Percentiles rank a stretch among this genome's conserved stretches.
Evolutionary conservation across 2,797 vertebrate species (phyloP).

Genomic region (Scyliorhinus canicula): DNA sequence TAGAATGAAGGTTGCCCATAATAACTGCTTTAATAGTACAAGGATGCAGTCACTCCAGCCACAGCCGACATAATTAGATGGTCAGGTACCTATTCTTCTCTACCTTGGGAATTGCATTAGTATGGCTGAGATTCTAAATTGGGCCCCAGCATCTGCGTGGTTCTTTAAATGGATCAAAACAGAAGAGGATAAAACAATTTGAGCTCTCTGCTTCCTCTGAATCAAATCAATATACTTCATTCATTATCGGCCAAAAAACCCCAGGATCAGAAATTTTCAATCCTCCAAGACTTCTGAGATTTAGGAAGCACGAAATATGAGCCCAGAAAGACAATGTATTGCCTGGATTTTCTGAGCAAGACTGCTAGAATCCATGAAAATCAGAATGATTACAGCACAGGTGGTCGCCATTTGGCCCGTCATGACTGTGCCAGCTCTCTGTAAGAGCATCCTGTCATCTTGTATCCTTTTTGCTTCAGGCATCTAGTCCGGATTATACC

Average conservation of each 20-base stretch:
- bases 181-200: neutral
- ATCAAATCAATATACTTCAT: neutral
- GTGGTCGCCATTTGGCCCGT: too few species aligned
- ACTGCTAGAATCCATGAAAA: neutral
- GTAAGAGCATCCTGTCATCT: too few species aligned
- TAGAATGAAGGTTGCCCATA: neutral
- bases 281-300: neutral
- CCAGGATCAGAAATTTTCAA: neutral
- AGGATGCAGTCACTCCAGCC: neutral
- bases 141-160: neutral
- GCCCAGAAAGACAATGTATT: neutral
- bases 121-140: neutral
- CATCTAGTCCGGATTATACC: too few species aligned
- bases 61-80: neutral
- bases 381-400: too few species aligned
- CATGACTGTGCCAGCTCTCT: too few species aligned
- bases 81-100: neutral
- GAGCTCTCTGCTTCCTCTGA: too few species aligned
- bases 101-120: neutral
- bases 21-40: too few species aligned
- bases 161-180: neutral
- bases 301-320: neutral
- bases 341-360: neutral
- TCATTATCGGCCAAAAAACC: neutral
- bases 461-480: too few species aligned